phyloP scores from a whole-genome alignment of 2,888 invertebrate species.

The Drosophila subquinaria region DNA sequence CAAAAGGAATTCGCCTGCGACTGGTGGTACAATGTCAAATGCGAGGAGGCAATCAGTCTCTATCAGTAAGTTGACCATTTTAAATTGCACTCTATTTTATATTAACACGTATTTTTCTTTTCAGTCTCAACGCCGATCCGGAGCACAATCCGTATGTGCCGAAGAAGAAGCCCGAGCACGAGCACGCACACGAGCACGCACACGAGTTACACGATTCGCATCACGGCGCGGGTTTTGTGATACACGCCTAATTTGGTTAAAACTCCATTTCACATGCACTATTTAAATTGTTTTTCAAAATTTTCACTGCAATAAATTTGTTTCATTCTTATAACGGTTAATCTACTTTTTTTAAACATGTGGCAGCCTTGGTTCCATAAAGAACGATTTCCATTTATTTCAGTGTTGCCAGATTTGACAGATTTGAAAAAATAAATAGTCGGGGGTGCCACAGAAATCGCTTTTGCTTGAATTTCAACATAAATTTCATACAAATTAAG shows the following conservation, averaged over 20 bases:
- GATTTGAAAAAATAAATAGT: too few species aligned
- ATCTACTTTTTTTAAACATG: too few species aligned
- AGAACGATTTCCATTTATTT: too few species aligned
- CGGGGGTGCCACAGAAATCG: too few species aligned
- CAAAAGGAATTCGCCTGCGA: conserved; percentile 94
- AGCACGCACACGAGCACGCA: conserved; percentile 57
- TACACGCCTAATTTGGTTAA: conserved; percentile 76
- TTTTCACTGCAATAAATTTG: conserved; percentile 25
- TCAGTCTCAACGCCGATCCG: conserved; percentile 92
- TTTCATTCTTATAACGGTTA: conserved; percentile 3
- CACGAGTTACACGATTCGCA: conserved; percentile 68
- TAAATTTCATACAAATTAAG: too few species aligned
- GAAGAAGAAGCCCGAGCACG: conserved; percentile 87
- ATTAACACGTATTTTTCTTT: neutral
- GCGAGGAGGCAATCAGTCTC: conserved; percentile 90
- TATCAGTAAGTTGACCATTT: conserved; percentile 88
- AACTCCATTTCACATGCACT: conserved; percentile 6
- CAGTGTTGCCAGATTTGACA: too few species aligned
- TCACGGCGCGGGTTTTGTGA: conserved; percentile 77
- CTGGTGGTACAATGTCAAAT: conserved; percentile 97
- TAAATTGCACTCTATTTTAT: neutral
- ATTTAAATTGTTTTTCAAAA: conserved; percentile 22
- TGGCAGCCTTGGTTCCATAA: neutral
- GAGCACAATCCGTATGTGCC: conserved; percentile 92
- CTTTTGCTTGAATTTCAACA: too few species aligned